These are phyloP conservation scores for Crypturellus undulatus DNA, from an alignment of 2,113 vertebrate species.

Conservation along the genomic window DNA sequence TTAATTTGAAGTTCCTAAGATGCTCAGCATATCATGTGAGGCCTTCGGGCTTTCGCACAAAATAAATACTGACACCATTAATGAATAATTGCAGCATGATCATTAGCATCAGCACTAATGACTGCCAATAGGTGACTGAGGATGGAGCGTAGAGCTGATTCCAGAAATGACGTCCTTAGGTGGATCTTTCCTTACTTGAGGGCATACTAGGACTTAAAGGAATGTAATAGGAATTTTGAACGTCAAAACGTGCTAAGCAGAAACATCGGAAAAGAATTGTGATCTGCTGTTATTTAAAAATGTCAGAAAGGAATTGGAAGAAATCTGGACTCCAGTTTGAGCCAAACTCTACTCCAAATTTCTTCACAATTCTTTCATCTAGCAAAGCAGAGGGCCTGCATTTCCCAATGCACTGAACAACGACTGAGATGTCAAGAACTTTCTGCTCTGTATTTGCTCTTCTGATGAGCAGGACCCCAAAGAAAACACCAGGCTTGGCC, in stretches of 20 bases:
- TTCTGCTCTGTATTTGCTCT: neutral
- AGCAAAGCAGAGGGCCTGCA: neutral
- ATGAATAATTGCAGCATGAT: slow-evolving; percentile 24
- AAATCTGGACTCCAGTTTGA: fast-evolving
- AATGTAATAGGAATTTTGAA: neutral
- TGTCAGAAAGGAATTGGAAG: fast-evolving
- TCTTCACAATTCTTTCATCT: neutral
- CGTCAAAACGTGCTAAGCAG: neutral
- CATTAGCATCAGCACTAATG: neutral
- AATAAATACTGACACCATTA: slow-evolving; percentile 2
- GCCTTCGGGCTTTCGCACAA: neutral
- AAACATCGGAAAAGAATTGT: neutral
- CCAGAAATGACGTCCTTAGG: neutral
- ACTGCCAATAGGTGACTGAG: neutral
- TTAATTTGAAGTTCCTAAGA: neutral
- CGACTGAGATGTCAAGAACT: neutral
- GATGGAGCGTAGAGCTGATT: neutral
- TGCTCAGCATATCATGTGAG: neutral
- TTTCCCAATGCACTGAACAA: neutral
- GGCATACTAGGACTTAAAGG: neutral
- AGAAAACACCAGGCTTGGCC: neutral
- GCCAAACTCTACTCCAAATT: fast-evolving
- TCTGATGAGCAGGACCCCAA: neutral
- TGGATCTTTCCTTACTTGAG: neutral
- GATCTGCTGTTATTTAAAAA: neutral